Evolutionary conservation across 2,113 vertebrate species (phyloP), one percentile per base, ranked within the genome.

Genomic region (Chaenogobius annularis): DNA sequence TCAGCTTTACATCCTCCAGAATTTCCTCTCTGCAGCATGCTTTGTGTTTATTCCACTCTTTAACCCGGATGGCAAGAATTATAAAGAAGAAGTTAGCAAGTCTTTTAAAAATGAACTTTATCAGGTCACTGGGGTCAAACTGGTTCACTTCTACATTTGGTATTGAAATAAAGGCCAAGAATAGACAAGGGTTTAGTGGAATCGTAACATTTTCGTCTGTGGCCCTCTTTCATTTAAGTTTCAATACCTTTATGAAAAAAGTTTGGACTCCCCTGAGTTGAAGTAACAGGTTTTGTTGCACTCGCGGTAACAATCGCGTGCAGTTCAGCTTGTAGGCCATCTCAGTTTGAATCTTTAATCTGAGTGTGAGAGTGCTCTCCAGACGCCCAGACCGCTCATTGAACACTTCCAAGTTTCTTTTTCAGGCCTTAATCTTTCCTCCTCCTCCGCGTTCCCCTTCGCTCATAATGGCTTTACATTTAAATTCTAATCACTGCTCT

Each of bases 401-500:
- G 72, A 75, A 84, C 76, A 82, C 81, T 87, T 89, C 81, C 71
- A 84, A 82, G 73, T 83, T 83, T 75, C 66, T 73, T 78, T 73
- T 78, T 78, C 70, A 50, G 68, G 46, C 70, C 66, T 61, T 58
- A 75, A 67, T 78, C 69, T 73, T 65, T 79, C 74, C 65, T 76
- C 54, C 20, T 78, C 48, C 17, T 54, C n/a, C 50, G 17, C 50
- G 19, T 54, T 54, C 50, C 50, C 50, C 61, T 23, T 74, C 79
- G 56, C 59, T 72, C 70, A 65, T 76, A 75, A 82, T 72, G 66
- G 58, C 64, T 74, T 61, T 68, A 68, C 73, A 83, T 88, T 86
- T 86, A 79, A 73, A 81, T 89, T 88, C 80, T 79, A 85, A 87
- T 88, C 69, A 80, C 69, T 61, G 65, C 40, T 52, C 70, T 87